These are phyloP conservation scores for Homalodisca vitripennis DNA, from an alignment of 1,140 invertebrate genomes.

Conservation along the genomic window DNA sequence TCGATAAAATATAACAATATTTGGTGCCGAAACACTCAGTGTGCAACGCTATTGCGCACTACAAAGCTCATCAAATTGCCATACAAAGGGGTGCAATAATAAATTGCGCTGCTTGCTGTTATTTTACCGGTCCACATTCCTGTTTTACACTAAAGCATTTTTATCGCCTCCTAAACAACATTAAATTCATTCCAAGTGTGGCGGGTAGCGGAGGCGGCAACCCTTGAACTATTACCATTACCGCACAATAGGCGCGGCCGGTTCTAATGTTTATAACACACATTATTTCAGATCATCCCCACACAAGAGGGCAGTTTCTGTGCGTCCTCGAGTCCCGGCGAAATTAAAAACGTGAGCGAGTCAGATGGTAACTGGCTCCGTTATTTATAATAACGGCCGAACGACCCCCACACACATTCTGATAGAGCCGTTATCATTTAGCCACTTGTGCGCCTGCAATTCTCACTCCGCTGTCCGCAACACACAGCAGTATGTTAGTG, in stretches of 20 bases:
- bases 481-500: neutral
- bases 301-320: slow-evolving; percentile 24
- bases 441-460: neutral
- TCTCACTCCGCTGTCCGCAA: neutral
- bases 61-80: too few species aligned
- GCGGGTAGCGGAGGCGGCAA: too few species aligned
- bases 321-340: slow-evolving; percentile 10
- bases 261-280: slow-evolving; percentile 7
- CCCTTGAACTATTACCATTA: too few species aligned
- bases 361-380: neutral
- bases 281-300: neutral
- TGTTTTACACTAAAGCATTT: too few species aligned
- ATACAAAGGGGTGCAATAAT: too few species aligned
- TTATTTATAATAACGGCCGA: slow-evolving; percentile 23
- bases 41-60: too few species aligned
- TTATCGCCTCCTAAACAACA: too few species aligned
- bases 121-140: too few species aligned
- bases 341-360: slow-evolving; percentile 26
- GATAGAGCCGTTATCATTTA: slow-evolving; percentile 9
- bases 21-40: too few species aligned
- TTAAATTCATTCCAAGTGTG: too few species aligned
- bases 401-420: slow-evolving; percentile 9
- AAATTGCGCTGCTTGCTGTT: too few species aligned
- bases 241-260: neutral
- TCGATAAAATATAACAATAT: too few species aligned